phyloP scores from a whole-genome alignment of 2,797 vertebrate species.

The Danio choprae region DNA sequence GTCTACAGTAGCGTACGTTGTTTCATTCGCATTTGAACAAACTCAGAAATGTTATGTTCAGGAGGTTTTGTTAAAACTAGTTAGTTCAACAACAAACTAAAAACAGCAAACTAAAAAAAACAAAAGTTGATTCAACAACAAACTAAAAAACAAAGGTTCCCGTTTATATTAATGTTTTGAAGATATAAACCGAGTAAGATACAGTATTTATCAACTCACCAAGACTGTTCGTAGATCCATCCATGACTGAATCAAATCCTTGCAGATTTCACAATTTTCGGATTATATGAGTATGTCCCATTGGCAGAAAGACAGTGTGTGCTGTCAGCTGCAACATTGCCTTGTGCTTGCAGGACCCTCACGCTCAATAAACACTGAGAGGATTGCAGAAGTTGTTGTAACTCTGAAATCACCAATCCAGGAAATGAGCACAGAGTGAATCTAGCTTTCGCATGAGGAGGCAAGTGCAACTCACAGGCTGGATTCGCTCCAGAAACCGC shows the following conservation, averaged over 20 bases:
- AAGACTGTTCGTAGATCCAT: constrained; percentile 79
- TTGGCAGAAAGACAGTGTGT: constrained; percentile 59
- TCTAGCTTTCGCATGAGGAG: constrained; percentile 41
- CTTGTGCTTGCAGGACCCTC: background rate
- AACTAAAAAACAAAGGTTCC: too few relatives aligned
- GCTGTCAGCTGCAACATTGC: constrained; percentile 23
- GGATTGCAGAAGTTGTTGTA: constrained; percentile 43
- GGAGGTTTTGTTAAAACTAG: background rate
- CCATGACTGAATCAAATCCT: constrained; percentile 67
- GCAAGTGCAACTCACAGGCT: constrained; percentile 42
- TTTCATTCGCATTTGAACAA: background rate
- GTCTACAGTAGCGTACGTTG: too few relatives aligned
- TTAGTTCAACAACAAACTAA: background rate
- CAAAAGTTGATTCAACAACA: too few relatives aligned
- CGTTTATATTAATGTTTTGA: background rate
- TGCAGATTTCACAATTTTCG: constrained; percentile 20
- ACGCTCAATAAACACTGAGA: constrained; percentile 8
- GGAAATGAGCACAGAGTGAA: constrained; percentile 62
- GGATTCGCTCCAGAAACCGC: constrained; percentile 1
- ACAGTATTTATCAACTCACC: constrained; percentile 71
- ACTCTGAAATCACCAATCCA: constrained; percentile 57
- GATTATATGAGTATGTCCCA: constrained; percentile 49
- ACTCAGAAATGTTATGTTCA: background rate
- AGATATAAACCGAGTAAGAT: background rate
- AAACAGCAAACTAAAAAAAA: too few relatives aligned